Percentiles rank a stretch among this genome's conserved stretches.
Evolutionary conservation across 2,888 invertebrate species (phyloP).

Genomic region (Capitulum mitella): DNA sequence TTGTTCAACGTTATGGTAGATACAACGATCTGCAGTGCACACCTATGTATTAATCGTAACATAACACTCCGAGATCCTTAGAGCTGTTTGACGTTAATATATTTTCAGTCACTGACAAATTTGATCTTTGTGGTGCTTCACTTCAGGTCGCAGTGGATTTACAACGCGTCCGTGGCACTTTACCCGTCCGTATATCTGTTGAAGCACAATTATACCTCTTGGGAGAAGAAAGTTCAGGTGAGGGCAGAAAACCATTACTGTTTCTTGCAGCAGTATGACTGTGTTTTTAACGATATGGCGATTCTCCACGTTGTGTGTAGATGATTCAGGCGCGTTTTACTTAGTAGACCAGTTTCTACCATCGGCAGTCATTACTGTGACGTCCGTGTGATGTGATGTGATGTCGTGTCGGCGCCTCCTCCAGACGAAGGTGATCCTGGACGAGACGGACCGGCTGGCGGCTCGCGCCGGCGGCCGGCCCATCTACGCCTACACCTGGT

Average conservation of each 20-base stretch:
- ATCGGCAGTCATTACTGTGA: not conserved
- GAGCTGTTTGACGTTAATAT: too few species aligned
- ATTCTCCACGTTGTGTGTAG: too few species aligned
- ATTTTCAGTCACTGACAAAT: too few species aligned
- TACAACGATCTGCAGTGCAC: too few species aligned
- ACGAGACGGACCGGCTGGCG: conserved; percentile 1
- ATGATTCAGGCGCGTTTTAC: too few species aligned
- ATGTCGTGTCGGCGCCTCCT: too few species aligned
- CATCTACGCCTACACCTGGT: conserved; percentile 27
- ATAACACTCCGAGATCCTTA: too few species aligned
- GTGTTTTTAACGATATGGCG: too few species aligned
- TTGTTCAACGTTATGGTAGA: too few species aligned
- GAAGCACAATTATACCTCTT: not conserved
- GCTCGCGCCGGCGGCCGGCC: not conserved
- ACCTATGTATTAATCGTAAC: too few species aligned
- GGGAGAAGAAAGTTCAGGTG: not conserved
- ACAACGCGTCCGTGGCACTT: not conserved
- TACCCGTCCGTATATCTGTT: not conserved
- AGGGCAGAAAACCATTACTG: too few species aligned
- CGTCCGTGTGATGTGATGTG: not conserved
- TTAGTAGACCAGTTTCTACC: not conserved
- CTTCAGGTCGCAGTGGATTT: not conserved
- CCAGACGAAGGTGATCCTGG: not conserved
- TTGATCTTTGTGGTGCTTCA: not conserved
- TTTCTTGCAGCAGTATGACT: too few species aligned